These are phyloP conservation scores for Taphrorychus bicolor DNA, from an alignment of 2,888 invertebrate genomes.

Conservation along the genomic window DNA sequence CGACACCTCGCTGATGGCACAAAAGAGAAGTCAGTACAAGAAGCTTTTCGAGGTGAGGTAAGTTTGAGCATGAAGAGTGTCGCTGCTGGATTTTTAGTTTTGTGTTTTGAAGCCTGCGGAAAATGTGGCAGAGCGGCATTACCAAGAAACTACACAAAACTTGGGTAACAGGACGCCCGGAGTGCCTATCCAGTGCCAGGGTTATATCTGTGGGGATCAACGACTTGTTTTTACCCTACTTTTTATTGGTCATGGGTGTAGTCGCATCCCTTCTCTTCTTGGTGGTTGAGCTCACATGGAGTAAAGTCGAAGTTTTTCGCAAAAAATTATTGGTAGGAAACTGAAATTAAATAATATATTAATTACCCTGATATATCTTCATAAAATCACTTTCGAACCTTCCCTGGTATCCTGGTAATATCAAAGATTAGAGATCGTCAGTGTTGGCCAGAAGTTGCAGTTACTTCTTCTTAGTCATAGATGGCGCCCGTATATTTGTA, in stretches of 20 bases:
- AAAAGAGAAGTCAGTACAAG: conserved; percentile 57
- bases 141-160: conserved; percentile 45
- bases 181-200: conserved; percentile 47
- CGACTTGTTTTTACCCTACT: conserved; percentile 50
- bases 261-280: conserved; percentile 43
- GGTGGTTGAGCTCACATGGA: conserved; percentile 44
- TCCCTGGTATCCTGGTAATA: too few species aligned
- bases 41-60: conserved; percentile 52
- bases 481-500: too few species aligned
- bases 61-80: conserved; percentile 13
- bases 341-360: too few species aligned
- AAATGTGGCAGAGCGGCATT: conserved; percentile 46
- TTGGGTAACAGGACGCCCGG: conserved; percentile 49
- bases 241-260: conserved; percentile 47
- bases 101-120: conserved; percentile 44
- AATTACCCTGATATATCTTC: too few species aligned
- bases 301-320: background rate
- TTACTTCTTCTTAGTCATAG: too few species aligned
- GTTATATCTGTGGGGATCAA: conserved; percentile 47
- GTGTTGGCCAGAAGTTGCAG: too few species aligned
- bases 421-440: too few species aligned
- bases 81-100: background rate
- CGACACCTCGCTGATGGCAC: conserved; percentile 51
- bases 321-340: too few species aligned
- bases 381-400: too few species aligned